These are phyloP conservation scores for Ceratina australensis DNA, from an alignment of 1,140 invertebrate genomes.

Conservation along the genomic window DNA sequence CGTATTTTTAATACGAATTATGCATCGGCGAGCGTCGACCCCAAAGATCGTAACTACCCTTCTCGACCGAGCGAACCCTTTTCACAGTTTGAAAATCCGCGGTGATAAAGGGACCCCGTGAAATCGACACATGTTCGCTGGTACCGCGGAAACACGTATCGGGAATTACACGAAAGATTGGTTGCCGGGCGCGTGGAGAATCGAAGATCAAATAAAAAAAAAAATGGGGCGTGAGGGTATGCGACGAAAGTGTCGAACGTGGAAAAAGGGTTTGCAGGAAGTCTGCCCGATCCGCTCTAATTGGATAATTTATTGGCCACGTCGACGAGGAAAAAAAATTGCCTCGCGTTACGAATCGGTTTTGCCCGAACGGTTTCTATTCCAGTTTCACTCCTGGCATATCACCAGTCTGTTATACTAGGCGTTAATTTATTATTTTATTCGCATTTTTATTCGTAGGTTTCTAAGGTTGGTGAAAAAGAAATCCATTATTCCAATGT, in stretches of 20 bases:
- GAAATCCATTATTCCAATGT: no score
- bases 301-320: constrained; percentile 75
- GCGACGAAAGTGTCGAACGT: constrained; percentile 24
- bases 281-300: constrained; percentile 71
- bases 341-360: not conserved
- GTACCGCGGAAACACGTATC: constrained; percentile 65
- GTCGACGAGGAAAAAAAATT: constrained; percentile 12
- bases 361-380: no score
- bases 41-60: constrained; percentile 13
- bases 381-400: no score
- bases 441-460: no score
- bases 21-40: not conserved
- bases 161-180: constrained; percentile 78
- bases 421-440: no score
- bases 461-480: no score
- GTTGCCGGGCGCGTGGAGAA: constrained; percentile 71
- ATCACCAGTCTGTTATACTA: no score
- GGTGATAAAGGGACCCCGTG: constrained; percentile 67
- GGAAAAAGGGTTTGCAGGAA: constrained; percentile 64
- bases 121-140: constrained; percentile 70
- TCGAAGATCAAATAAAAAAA: constrained; percentile 77
- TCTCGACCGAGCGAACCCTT: constrained; percentile 59
- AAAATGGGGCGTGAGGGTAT: constrained; percentile 64
- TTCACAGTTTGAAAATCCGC: constrained; percentile 65
- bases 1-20: no score